Evolutionary conservation across 2,888 invertebrate species (phyloP), one percentile per base, ranked within the genome.

Genomic region (Ypsolopha scabrella): DNA sequence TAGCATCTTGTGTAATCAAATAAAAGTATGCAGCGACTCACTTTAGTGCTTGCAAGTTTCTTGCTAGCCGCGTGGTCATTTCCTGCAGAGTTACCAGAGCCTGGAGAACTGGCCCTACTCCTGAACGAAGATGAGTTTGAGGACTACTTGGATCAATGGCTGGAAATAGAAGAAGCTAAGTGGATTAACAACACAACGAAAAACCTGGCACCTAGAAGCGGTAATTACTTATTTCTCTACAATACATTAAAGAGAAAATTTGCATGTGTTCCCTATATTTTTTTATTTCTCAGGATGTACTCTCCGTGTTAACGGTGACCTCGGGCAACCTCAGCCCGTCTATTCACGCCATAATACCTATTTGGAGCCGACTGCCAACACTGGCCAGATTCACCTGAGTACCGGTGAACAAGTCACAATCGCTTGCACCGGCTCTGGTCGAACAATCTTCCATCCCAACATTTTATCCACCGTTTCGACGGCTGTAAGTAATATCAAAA

Each of bases 311-410:
- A 77, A 81, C 47, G 81, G 87, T 10, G 88, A 88, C 58, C 71
- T 90, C 2, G 80, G 78, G 0, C 83, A 86, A 53, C 89, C 88
- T 0, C 91, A 91, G 63, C 90, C 91, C 0, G 75, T 92, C 6
- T 85, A 89, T 58, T 63, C 91, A 1, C 73, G 68, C 45, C 74
- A 80, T 0, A 70, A 77, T 1, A 68, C 71, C 51, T 81, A 74
- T 55, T 34, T 75, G 7, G 53, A 58, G 1, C 70, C 83, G 2
- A 65, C 56, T 35, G 77, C 80, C 11, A 87, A 72, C 60, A 63
- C 67, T 6, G 80, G 82, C 0, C 55, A 59, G 39, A 71, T 82
- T 50, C 61, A 58, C 13, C 64, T 83, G 3, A 71, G 61, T 47
- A 54, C 63, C 1, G 79, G 78, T 2, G 72, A 82, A 33, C 65